phyloP scores from a whole-genome alignment of 2,797 vertebrate genomes.

The Allobates femoralis region DNA sequence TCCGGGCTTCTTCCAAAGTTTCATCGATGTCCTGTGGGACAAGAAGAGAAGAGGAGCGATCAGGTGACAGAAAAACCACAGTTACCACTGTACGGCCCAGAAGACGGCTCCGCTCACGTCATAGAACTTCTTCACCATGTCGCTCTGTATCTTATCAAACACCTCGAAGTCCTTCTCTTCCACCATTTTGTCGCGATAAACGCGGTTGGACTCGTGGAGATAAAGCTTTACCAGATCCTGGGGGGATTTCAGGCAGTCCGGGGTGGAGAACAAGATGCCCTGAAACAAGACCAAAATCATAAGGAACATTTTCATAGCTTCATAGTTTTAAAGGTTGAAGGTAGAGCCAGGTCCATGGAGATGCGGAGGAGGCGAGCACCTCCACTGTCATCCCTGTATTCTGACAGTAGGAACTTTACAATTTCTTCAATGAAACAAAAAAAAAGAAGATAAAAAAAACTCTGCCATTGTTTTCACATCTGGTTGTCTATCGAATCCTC shows the following conservation, averaged over 20 bases:
- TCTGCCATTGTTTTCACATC: too few relatives aligned
- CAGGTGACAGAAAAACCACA: neutral
- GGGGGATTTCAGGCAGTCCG: conserved; percentile 82
- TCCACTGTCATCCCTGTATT: too few relatives aligned
- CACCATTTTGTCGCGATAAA: conserved; percentile 93
- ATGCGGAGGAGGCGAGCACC: too few relatives aligned
- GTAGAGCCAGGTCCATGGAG: too few relatives aligned
- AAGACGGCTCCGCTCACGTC: conserved; percentile 75
- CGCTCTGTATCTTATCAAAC: conserved; percentile 91
- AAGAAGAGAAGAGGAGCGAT: neutral
- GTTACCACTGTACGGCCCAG: too few relatives aligned
- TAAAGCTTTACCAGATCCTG: conserved; percentile 88
- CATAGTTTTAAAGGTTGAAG: too few relatives aligned
- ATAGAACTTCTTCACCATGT: conserved; percentile 85
- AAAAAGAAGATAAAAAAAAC: too few relatives aligned
- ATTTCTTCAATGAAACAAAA: too few relatives aligned
- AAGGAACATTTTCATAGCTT: neutral
- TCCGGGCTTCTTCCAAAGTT: conserved; percentile 75
- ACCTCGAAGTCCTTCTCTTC: conserved; percentile 82
- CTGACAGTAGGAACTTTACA: too few relatives aligned
- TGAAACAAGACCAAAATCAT: conserved; percentile 66
- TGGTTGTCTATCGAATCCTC: too few relatives aligned
- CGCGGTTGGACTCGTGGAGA: conserved; percentile 89
- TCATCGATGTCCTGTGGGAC: conserved; percentile 80
- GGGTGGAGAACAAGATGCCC: conserved; percentile 90